Evolutionary conservation across 1,140 invertebrate species (phyloP).

Genomic region (Cotesia vestalis): DNA sequence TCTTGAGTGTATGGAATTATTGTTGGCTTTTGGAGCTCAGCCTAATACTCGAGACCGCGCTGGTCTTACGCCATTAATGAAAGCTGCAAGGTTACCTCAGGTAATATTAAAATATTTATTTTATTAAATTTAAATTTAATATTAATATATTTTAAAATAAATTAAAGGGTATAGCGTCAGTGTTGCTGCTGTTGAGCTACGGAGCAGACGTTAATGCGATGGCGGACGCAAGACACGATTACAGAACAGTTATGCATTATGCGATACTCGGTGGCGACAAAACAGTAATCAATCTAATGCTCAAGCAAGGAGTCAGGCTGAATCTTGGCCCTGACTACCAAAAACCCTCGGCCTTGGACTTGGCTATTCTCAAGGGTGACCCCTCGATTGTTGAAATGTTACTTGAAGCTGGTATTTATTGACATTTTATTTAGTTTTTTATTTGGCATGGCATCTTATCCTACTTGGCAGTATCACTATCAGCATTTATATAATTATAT

Average conservation of each 20-base stretch:
- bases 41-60: constrained; percentile 86
- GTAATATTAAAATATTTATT: constrained; percentile 57
- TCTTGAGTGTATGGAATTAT: constrained; percentile 80
- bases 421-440: constrained; percentile 41
- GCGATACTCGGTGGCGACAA: constrained; percentile 84
- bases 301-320: constrained; percentile 81
- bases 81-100: constrained; percentile 80
- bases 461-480: not conserved
- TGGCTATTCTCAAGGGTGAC: constrained; percentile 85
- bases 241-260: constrained; percentile 85
- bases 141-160: constrained; percentile 9
- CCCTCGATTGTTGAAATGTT: constrained; percentile 76
- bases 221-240: constrained; percentile 82
- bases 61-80: constrained; percentile 89
- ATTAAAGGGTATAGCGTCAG: constrained; percentile 77
- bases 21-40: constrained; percentile 85
- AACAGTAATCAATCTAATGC: constrained; percentile 80
- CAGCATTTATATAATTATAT: constrained; percentile 11
- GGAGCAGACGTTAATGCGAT: constrained; percentile 86
- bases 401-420: constrained; percentile 70
- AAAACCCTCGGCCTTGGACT: constrained; percentile 84
- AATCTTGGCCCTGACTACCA: constrained; percentile 72
- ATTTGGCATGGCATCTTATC: constrained; percentile 21
- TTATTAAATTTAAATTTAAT: constrained; percentile 17
- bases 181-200: constrained; percentile 78